phyloP scores from a whole-genome alignment of 2,113 vertebrate genomes.

The Lonchura striata region DNA sequence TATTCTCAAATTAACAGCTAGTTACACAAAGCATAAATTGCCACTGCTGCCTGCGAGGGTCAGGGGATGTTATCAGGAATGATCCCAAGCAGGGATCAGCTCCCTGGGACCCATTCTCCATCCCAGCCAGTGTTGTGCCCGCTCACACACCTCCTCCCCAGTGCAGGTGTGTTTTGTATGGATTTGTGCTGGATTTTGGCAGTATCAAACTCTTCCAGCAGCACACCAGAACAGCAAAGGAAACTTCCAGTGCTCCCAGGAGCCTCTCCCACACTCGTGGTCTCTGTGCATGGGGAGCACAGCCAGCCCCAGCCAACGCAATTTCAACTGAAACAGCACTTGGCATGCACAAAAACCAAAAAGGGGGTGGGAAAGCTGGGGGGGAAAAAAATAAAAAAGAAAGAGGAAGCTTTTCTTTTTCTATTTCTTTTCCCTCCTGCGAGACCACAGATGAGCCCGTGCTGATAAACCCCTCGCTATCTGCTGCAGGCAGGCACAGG shows the following conservation, averaged over 20 bases:
- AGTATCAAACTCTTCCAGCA: neutral
- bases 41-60: neutral
- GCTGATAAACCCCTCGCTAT: constrained; percentile 14
- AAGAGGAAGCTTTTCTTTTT: neutral
- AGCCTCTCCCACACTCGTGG: neutral
- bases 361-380: neutral
- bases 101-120: neutral
- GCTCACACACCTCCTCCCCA: fast-evolving
- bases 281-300: neutral
- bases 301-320: neutral
- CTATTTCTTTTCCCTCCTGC: neutral
- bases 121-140: fast-evolving
- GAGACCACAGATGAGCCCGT: constrained; percentile 18
- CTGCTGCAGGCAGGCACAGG: constrained; percentile 25
- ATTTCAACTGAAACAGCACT: neutral
- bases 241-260: fast-evolving
- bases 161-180: fast-evolving
- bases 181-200: neutral
- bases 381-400: neutral
- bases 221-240: neutral
- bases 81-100: neutral
- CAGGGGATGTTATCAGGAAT: neutral
- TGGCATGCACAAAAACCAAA: neutral
- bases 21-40: neutral
- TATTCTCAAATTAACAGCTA: neutral